phyloP scores from a whole-genome alignment of 2,113 vertebrate species.

The Ovibos moschatus region DNA sequence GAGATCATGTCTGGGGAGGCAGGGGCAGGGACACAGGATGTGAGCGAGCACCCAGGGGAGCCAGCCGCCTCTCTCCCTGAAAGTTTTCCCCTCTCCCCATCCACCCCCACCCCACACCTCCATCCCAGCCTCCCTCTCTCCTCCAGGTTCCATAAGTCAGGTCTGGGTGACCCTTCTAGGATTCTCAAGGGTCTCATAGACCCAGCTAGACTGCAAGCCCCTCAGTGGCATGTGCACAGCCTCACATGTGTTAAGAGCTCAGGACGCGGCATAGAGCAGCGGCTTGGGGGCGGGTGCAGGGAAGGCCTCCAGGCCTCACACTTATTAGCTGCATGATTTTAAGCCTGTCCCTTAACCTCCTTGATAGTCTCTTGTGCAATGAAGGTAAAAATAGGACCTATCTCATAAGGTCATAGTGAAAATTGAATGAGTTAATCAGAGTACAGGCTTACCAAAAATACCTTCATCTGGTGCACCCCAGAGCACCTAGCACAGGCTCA shows the following conservation, averaged over 20 bases:
- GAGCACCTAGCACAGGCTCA: neutral
- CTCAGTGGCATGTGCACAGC: neutral
- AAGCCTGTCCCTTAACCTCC: neutral
- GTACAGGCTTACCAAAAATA: neutral
- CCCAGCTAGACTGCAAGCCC: neutral
- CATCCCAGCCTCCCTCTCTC: neutral
- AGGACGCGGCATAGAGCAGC: neutral
- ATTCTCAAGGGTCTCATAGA: neutral
- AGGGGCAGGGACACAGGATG: neutral
- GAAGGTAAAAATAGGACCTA: slow-evolving; percentile 31
- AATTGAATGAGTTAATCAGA: slow-evolving; percentile 25
- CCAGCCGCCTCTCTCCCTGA: neutral
- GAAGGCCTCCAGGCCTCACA: neutral
- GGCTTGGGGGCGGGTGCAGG: neutral
- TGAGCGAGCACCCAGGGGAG: neutral
- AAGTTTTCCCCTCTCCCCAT: neutral
- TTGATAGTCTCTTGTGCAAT: neutral
- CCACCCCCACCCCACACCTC: neutral
- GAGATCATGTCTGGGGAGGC: slow-evolving; percentile 42
- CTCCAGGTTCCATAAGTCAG: neutral
- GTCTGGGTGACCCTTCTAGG: neutral
- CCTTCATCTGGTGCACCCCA: neutral
- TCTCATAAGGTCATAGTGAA: slow-evolving; percentile 5
- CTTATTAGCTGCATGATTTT: neutral
- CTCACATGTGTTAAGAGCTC: neutral